Conservation (phyloP, 2,797 vertebrate genomes). For the Hoplostethus mediterraneus region DNA sequence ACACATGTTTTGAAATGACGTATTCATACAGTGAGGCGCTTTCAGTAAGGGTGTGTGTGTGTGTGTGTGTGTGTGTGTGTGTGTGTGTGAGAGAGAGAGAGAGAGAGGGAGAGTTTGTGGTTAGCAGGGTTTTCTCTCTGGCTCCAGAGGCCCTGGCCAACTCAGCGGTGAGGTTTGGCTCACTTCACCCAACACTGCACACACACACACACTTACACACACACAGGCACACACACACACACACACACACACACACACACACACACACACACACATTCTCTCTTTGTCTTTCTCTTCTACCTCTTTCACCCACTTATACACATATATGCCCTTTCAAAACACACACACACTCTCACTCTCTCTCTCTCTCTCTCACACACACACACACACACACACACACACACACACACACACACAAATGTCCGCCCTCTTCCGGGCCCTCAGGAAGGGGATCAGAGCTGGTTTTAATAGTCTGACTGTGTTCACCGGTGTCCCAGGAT, state of each 20-base stretch:
- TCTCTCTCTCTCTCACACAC: too few species aligned
- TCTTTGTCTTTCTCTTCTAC: slow-evolving; percentile 48
- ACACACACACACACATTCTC: slow-evolving; percentile 28
- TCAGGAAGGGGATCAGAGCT: slow-evolving; percentile 43
- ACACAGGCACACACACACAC: slow-evolving; percentile 24
- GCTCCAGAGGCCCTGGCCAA: slow-evolving; percentile 85
- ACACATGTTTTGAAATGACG: slow-evolving; percentile 79
- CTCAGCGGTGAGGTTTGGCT: slow-evolving; percentile 83
- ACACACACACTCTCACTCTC: too few species aligned
- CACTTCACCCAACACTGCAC: slow-evolving; percentile 49
- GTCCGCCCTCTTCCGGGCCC: slow-evolving; percentile 35
- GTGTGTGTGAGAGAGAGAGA: slow-evolving; percentile 38
- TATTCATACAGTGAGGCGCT: slow-evolving; percentile 75
- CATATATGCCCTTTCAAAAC: neutral
- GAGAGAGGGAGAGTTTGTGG: slow-evolving; percentile 69
- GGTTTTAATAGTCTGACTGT: slow-evolving; percentile 48
- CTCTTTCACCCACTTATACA: slow-evolving; percentile 44
- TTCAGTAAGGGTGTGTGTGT: slow-evolving; percentile 59
- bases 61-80: slow-evolving; percentile 47
- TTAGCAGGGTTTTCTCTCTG: slow-evolving; percentile 81
- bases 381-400: slow-evolving; percentile 10
- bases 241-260: slow-evolving; percentile 34
- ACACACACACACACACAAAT: neutral
- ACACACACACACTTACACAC: slow-evolving; percentile 28
- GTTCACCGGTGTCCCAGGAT: slow-evolving; percentile 45